phyloP scores from a whole-genome alignment of 2,797 vertebrate species.

The Phalloptychus januarius region DNA sequence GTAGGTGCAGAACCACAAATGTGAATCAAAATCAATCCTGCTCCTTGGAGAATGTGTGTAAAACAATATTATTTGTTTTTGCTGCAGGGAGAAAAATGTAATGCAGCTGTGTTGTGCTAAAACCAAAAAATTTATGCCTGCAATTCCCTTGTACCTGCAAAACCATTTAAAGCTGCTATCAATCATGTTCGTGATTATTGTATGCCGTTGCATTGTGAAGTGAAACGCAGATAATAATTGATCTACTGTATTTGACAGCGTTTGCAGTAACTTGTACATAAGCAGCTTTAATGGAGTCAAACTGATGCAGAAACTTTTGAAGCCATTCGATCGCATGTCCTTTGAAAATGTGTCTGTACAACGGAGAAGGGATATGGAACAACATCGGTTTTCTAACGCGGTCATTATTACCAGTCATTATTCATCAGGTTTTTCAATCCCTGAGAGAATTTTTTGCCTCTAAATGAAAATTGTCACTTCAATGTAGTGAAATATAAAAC shows the following conservation, averaged over 20 bases:
- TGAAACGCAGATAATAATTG: neutral
- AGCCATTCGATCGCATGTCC: neutral
- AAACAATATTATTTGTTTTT: neutral
- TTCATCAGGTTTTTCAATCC: neutral
- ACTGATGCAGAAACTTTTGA: neutral
- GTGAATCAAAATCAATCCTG: constrained; percentile 1
- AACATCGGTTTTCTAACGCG: neutral
- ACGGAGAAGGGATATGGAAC: neutral
- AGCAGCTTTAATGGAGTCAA: neutral
- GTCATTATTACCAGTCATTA: neutral
- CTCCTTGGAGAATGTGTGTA: constrained; percentile 2
- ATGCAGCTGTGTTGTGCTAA: neutral
- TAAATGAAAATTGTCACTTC: too few species aligned
- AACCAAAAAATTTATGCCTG: too few species aligned
- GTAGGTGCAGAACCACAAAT: neutral
- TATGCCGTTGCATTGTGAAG: neutral
- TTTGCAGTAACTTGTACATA: neutral
- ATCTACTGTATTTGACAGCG: neutral
- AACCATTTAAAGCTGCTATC: neutral
- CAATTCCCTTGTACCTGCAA: too few species aligned
- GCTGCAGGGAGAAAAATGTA: neutral
- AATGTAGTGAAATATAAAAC: too few species aligned
- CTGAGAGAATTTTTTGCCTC: neutral
- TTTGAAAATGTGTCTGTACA: neutral
- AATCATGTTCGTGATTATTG: neutral